Evolutionary conservation across 1,140 invertebrate species (phyloP).

Genomic region (Scaptomyza montana): DNA sequence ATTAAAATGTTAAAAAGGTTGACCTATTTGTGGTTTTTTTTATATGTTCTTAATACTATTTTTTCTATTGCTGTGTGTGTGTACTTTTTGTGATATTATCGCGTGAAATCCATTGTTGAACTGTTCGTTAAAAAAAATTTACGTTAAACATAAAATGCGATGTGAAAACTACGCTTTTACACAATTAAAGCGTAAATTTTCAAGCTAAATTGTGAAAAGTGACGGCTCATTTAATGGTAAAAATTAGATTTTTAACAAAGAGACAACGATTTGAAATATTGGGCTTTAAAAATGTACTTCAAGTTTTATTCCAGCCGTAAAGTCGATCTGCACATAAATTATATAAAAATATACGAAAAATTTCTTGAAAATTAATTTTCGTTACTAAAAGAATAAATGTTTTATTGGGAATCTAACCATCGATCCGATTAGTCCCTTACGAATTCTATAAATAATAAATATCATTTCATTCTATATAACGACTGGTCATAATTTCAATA

Average conservation of each 20-base stretch:
- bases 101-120: slow-evolving; percentile 1
- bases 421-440: not conserved
- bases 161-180: not conserved
- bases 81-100: not conserved
- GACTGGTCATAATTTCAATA: slow-evolving; percentile 34
- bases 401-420: not conserved
- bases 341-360: too few relatives aligned
- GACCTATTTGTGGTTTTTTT: not conserved
- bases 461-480: slow-evolving; percentile 31
- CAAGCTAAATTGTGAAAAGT: not conserved
- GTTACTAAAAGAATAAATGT: not conserved
- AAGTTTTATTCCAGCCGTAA: slow-evolving; percentile 10
- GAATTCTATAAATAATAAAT: slow-evolving; percentile 13
- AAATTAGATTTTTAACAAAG: slow-evolving; percentile 36
- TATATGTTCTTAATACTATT: not conserved
- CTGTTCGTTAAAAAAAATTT: not conserved
- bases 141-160: not conserved
- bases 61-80: not conserved
- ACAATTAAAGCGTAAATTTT: slow-evolving; percentile 17
- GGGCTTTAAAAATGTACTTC: slow-evolving; percentile 29
- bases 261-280: slow-evolving; percentile 22
- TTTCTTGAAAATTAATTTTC: too few relatives aligned
- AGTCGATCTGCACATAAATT: too few relatives aligned
- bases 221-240: slow-evolving; percentile 31
- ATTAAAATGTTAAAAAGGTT: slow-evolving; percentile 4